Percentiles rank a stretch among this genome's conserved stretches.
Evolutionary conservation across 2,113 vertebrate species (phyloP).

Genomic region (Pristiophorus japonicus): DNA sequence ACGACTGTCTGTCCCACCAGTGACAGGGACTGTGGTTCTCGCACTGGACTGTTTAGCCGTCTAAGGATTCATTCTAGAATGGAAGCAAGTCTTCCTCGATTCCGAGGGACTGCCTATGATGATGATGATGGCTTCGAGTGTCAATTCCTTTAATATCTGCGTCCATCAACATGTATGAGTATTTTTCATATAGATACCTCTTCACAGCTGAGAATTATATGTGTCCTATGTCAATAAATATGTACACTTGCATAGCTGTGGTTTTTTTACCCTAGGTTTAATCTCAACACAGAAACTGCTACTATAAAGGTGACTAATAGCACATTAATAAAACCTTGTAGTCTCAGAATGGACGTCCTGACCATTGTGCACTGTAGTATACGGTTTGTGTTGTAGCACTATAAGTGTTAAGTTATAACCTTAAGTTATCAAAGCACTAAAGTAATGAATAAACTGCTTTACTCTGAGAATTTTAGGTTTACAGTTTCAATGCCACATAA

Average conservation of each 20-base stretch:
- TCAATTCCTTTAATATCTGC: not conserved
- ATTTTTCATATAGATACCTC: not conserved
- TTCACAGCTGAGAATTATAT: not conserved
- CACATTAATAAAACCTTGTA: not conserved
- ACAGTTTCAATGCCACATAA: not conserved
- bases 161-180: not conserved
- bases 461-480: not conserved
- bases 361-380: not conserved
- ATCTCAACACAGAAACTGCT: not conserved
- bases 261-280: not conserved
- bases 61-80: too few species aligned
- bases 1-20: too few species aligned
- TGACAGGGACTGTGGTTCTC: too few species aligned
- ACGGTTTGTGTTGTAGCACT: not conserved
- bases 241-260: not conserved
- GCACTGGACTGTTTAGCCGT: too few species aligned
- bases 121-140: not conserved
- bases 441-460: slow-evolving; percentile 1
- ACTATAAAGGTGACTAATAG: not conserved
- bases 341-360: not conserved
- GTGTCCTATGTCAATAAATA: not conserved
- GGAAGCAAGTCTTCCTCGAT: too few species aligned
- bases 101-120: too few species aligned
- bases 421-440: too few species aligned
- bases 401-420: not conserved